Evolutionary conservation across 2,113 vertebrate genomes (phyloP).

Genomic region (Ciconia maguari): DNA sequence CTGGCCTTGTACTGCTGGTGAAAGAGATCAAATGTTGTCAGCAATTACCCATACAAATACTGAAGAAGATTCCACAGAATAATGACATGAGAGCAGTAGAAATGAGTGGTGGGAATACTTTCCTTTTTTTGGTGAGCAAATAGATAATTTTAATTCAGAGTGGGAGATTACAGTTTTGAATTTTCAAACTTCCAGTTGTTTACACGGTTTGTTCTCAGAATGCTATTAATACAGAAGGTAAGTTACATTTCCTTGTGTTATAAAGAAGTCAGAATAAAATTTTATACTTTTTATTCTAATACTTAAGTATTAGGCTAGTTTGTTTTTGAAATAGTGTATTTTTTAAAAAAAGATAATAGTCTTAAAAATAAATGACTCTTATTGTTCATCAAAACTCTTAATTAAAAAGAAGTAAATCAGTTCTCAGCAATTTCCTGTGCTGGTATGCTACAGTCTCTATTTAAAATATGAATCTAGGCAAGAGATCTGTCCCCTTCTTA

Average conservation of each 20-base stretch:
- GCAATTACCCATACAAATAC: not conserved
- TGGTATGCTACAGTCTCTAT: not conserved
- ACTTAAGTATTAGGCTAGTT: not conserved
- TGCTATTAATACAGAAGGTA: not conserved
- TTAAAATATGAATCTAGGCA: not conserved
- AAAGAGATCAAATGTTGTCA: not conserved
- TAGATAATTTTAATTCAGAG: not conserved
- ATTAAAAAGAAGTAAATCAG: not conserved
- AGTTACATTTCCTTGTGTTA: not conserved
- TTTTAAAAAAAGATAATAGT: not conserved
- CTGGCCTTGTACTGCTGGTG: not conserved
- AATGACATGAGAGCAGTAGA: not conserved
- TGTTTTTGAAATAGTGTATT: not conserved
- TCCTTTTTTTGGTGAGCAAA: not conserved
- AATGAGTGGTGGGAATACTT: not conserved
- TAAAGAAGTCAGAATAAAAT: not conserved
- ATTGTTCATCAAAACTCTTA: not conserved
- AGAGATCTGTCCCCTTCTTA: not conserved
- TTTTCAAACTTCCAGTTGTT: not conserved
- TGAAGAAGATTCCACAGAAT: not conserved
- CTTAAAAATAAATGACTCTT: not conserved
- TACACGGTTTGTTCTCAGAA: not conserved
- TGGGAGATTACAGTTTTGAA: not conserved
- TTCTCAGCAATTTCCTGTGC: not conserved
- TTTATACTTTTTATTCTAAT: not conserved